Evolutionary conservation across 2,888 invertebrate species (phyloP).

Genomic region (Serrognathus titanus): DNA sequence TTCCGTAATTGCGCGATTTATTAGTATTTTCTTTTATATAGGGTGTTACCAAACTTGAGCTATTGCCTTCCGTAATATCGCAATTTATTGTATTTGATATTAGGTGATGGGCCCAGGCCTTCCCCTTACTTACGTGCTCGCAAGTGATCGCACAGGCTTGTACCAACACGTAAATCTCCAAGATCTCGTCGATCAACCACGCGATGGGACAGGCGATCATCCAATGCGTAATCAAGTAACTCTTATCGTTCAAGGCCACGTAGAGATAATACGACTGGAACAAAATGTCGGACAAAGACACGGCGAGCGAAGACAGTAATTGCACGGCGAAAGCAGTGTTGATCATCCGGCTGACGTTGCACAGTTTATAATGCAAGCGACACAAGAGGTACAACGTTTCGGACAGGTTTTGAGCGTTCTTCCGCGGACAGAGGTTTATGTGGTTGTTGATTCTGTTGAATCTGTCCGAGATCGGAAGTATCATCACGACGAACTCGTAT

Average conservation of each 20-base stretch:
- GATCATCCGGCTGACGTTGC: constrained; percentile 28
- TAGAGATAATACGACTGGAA: constrained; percentile 36
- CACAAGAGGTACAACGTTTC: constrained; percentile 30
- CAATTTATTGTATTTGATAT: too few relatives aligned
- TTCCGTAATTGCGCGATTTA: too few relatives aligned
- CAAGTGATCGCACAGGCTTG: constrained; percentile 30
- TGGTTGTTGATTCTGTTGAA: constrained; percentile 30
- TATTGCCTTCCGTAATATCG: too few relatives aligned
- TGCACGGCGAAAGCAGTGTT: constrained; percentile 34
- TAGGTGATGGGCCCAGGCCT: neutral
- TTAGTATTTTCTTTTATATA: too few relatives aligned
- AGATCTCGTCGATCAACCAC: constrained; percentile 33
- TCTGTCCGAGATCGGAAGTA: constrained; percentile 28
- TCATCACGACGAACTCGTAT: constrained; percentile 31
- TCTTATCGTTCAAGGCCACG: constrained; percentile 25
- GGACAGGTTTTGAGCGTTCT: constrained; percentile 14
- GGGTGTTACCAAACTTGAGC: too few relatives aligned
- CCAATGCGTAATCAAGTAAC: constrained; percentile 10
- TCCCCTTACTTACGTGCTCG: constrained; percentile 29
- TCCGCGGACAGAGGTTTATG: constrained; percentile 18
- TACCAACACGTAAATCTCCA: constrained; percentile 34
- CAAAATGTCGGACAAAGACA: constrained; percentile 32
- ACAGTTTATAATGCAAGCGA: constrained; percentile 34
- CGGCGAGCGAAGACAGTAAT: constrained; percentile 28
- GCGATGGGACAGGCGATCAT: constrained; percentile 26